Percentiles rank a stretch among this genome's conserved stretches.
phyloP scores from a whole-genome alignment of 2,888 invertebrate genomes.

The Heliothis peltigera region DNA sequence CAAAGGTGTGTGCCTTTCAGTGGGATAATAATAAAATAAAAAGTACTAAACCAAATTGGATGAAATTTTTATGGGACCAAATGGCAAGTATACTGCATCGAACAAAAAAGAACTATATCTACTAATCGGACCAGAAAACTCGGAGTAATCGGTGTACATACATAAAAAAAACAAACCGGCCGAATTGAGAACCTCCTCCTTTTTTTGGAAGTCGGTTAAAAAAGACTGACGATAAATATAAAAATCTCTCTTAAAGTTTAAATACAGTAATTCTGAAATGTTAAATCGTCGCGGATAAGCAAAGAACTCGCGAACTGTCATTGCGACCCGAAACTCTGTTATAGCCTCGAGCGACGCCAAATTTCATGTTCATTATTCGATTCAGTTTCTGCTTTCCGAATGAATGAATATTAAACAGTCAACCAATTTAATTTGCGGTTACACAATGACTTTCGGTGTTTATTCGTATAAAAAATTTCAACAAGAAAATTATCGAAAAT shows the following conservation, averaged over 20 bases:
- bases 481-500: slow-evolving; percentile 20
- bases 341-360: slow-evolving; percentile 17
- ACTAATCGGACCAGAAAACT: too few relatives aligned
- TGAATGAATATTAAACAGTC: slow-evolving; percentile 47
- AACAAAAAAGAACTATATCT: too few relatives aligned
- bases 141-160: too few relatives aligned
- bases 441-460: slow-evolving; percentile 6
- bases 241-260: neutral
- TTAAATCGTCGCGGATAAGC: neutral
- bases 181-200: too few relatives aligned
- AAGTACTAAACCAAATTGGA: too few relatives aligned
- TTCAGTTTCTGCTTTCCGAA: slow-evolving; percentile 36
- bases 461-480: slow-evolving; percentile 21
- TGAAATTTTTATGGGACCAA: too few relatives aligned
- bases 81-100: too few relatives aligned
- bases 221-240: too few relatives aligned
- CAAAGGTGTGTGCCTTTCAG: too few relatives aligned
- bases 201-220: too few relatives aligned
- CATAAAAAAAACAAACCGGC: too few relatives aligned
- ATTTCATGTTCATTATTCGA: slow-evolving; percentile 34
- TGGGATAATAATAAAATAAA: too few relatives aligned
- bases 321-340: slow-evolving; percentile 9
- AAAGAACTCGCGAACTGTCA: slow-evolving; percentile 10
- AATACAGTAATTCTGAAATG: neutral
- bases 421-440: slow-evolving; percentile 26